Conservation (phyloP, 1,140 invertebrate species). For the Sinonovacula constricta region DNA sequence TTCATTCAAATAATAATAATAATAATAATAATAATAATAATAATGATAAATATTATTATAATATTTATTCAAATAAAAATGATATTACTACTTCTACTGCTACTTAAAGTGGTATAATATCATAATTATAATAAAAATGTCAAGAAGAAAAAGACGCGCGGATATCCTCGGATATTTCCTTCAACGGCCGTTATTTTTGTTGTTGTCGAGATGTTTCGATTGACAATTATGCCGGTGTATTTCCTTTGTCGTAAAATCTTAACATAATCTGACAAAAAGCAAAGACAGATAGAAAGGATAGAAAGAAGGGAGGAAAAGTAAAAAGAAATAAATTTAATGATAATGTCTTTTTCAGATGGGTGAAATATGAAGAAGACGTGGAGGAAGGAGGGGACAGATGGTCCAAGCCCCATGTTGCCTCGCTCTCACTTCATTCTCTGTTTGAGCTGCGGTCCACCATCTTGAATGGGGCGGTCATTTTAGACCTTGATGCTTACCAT, state of each 20-base stretch:
- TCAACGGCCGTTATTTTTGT: no score
- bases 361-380: conserved; percentile 80
- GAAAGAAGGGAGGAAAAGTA: neutral
- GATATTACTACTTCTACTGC: no score
- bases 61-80: no score
- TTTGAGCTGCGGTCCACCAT: conserved; percentile 77
- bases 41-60: no score
- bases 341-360: conserved; percentile 78
- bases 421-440: conserved; percentile 77
- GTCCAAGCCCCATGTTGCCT: conserved; percentile 79
- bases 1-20: no score
- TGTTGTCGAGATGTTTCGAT: neutral
- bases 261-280: neutral
- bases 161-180: no score
- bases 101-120: no score
- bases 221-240: neutral
- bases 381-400: conserved; percentile 78
- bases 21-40: no score
- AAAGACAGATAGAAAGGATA: no score
- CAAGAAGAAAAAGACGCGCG: no score
- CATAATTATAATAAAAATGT: no score
- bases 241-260: neutral
- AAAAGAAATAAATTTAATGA: no score
- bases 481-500: conserved; percentile 74
- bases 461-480: conserved; percentile 71